Base-by-base conservation (phyloP, 2,888 invertebrate genomes). In the Argynnis bischoffii region DNA sequence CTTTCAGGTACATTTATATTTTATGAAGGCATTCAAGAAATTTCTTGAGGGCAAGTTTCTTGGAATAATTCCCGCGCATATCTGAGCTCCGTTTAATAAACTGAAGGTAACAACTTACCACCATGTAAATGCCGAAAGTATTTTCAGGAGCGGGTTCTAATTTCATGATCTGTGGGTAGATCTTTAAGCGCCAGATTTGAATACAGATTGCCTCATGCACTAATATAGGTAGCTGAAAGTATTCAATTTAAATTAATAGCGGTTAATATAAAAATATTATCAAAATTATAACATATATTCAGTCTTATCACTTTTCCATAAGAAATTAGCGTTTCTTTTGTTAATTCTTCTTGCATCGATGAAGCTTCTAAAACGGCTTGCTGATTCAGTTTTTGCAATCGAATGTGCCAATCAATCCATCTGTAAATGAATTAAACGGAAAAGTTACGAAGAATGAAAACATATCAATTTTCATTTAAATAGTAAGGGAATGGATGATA, bases 311-410 rank as follows among this genome's bases (percentile, higher is more conserved):
- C 96, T 93, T 97, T 97, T 76, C 95, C 95, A 79, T 94, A 94
- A 3, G 95, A 94, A 71, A 97, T 95, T 11, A 98, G 90, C 61
- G 95, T 94, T 88, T 98, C 98, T 87, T 97, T 98, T 0, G 98
- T 96, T 64, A 95, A 94, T 87, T 98, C 98, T 85, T 98, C 97
- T 74, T 95, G 95, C 79, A 96, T 91, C 35, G 94, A 94, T 14
- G 95, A 94, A 1, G 97, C 97, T 92, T 98, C 98, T 54, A 97
- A 84, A 55, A 97, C 94, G 1, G 97, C 97, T 90, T 98, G 97
- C 85, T 98, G 97, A 79, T 97, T 97, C 14, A 98, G 84, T 84
- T 97, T 96, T 79, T 98, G 96, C 11, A 98, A 83, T 77, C 96
- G 94, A 81, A 97, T 95, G 81, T 98, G 98, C 88, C 95, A 95